Evolutionary conservation across 2,797 vertebrate species (phyloP).

Genomic region (Molothrus ater): DNA sequence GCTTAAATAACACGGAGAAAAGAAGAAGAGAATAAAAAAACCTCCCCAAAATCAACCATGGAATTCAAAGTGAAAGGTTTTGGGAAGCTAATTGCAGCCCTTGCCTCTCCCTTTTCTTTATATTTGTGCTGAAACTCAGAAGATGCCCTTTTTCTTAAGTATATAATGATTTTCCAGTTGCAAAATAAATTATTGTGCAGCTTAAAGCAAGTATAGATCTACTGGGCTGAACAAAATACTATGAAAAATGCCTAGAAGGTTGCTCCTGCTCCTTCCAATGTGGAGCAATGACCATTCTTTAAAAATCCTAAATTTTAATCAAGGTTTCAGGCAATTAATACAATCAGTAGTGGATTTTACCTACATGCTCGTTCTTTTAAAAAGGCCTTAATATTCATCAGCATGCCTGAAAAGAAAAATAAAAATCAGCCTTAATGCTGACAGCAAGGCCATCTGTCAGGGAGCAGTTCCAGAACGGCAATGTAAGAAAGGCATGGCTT

Average conservation of each 20-base stretch:
- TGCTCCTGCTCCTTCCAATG: neutral
- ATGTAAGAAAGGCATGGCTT: neutral
- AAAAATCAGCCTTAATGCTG: neutral
- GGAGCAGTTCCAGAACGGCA: neutral
- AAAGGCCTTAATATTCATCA: neutral
- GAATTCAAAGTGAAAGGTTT: neutral
- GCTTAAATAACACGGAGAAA: neutral
- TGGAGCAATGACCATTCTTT: accelerated
- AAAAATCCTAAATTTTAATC: neutral
- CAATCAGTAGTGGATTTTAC: neutral
- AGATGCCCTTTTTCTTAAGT: neutral
- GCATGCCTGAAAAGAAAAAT: neutral
- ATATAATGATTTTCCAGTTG: neutral
- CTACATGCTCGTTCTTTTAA: neutral
- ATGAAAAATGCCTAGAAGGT: neutral
- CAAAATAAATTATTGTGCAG: neutral
- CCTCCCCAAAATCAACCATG: accelerated
- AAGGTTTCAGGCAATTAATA: neutral
- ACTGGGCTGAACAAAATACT: neutral
- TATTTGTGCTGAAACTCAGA: neutral
- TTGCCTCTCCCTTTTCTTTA: neutral
- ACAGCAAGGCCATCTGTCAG: neutral
- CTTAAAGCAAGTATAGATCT: neutral
- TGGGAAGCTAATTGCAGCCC: neutral
- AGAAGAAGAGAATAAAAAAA: neutral